Evolutionary conservation across 92 coral and sea anemone genomes (phyloP).

Genomic region (Muricea muricata): DNA sequence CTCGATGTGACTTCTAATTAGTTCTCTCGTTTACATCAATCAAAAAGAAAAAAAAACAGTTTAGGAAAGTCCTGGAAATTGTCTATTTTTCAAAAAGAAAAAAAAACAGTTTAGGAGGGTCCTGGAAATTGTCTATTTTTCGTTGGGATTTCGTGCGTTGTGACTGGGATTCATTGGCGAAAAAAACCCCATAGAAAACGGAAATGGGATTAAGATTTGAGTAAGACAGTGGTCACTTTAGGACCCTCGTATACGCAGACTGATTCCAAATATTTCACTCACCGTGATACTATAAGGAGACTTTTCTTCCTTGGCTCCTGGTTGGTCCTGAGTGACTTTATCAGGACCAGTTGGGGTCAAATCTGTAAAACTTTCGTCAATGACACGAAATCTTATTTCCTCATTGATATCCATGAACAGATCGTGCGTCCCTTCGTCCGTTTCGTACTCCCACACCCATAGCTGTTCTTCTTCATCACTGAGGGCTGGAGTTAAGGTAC

Average conservation of each 20-base stretch:
- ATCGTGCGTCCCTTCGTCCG: conserved; percentile 86
- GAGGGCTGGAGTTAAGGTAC: neutral
- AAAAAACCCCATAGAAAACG: no score
- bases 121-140: no score
- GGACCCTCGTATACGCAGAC: neutral
- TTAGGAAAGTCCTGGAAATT: no score
- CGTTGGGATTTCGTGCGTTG: no score
- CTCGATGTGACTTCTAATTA: no score
- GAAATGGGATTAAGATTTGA: no score
- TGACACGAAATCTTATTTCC: conserved; percentile 90
- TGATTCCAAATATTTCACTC: conserved; percentile 14
- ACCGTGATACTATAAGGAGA: conserved; percentile 92
- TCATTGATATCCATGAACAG: conserved; percentile 95
- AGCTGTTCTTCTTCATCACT: conserved; percentile 92
- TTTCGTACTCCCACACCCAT: conserved; percentile 92
- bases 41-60: no score
- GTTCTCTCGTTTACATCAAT: no score
- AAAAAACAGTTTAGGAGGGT: no score
- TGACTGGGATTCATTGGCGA: no score
- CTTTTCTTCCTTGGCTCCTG: conserved; percentile 72
- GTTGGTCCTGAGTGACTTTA: conserved; percentile 69
- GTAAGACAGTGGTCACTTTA: neutral
- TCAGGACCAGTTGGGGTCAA: conserved; percentile 97
- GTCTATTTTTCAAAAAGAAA: no score
- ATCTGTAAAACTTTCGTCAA: conserved; percentile 89